phyloP scores from a whole-genome alignment of 1,140 invertebrate species.

The Drepana arcuata region DNA sequence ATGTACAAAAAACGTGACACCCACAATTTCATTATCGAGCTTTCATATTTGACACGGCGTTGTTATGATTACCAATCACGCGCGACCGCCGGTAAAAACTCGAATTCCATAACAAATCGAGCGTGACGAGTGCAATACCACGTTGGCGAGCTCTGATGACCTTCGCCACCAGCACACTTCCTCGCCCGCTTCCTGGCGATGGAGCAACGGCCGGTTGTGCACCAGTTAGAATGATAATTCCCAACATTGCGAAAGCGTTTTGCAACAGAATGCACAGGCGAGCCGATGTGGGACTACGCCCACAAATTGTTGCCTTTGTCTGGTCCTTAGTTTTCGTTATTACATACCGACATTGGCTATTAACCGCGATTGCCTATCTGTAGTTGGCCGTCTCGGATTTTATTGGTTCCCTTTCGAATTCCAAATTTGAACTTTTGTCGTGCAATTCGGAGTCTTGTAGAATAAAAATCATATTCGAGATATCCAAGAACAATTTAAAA shows the following conservation, averaged over 20 bases:
- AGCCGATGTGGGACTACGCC: slow-evolving; percentile 54
- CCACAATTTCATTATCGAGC: too few species aligned
- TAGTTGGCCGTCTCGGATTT: too few species aligned
- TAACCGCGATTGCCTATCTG: too few species aligned
- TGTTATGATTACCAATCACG: slow-evolving; percentile 2
- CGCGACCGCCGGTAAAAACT: slow-evolving; percentile 6
- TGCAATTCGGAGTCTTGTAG: too few species aligned
- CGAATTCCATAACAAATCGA: slow-evolving; percentile 9
- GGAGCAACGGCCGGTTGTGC: slow-evolving; percentile 50
- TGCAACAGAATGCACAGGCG: slow-evolving; percentile 54
- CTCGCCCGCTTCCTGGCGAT: slow-evolving; percentile 52
- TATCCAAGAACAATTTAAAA: too few species aligned
- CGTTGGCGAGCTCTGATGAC: slow-evolving; percentile 34
- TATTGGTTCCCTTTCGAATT: too few species aligned
- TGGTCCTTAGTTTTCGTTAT: slow-evolving; percentile 22
- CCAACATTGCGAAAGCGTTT: slow-evolving; percentile 56
- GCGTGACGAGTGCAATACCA: slow-evolving; percentile 34
- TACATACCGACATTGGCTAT: too few species aligned
- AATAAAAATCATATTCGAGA: too few species aligned
- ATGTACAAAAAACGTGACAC: too few species aligned
- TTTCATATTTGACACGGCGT: too few species aligned
- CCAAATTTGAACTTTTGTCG: too few species aligned
- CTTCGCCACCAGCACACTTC: slow-evolving; percentile 50
- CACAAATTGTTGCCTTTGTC: slow-evolving; percentile 56
- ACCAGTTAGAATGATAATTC: slow-evolving; percentile 69